phyloP scores from a whole-genome alignment of 2,797 vertebrate species.

The Pseudomugil gertrudae region DNA sequence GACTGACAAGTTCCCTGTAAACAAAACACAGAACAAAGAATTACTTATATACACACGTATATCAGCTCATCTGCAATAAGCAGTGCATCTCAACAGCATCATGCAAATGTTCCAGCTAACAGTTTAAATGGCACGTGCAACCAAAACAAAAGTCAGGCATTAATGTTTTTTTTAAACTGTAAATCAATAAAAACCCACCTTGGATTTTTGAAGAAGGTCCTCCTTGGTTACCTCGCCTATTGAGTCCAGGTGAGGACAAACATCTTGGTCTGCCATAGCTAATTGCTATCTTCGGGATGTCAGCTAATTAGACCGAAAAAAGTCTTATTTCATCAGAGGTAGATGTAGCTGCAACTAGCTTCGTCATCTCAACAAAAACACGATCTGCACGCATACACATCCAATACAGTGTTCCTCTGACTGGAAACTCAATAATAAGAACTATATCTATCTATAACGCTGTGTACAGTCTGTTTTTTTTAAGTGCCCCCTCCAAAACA shows the following conservation, averaged over 20 bases:
- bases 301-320: slow-evolving; percentile 31
- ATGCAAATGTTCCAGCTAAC: background rate
- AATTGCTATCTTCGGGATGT: slow-evolving; percentile 38
- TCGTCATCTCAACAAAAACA: slow-evolving; percentile 4
- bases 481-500: background rate
- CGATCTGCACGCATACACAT: background rate
- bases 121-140: slow-evolving; percentile 1
- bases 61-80: background rate
- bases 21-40: background rate
- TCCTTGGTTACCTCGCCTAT: slow-evolving; percentile 97
- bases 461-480: slow-evolving; percentile 6
- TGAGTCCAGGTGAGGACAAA: slow-evolving; percentile 93
- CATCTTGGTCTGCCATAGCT: slow-evolving; percentile 88
- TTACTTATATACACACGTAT: background rate
- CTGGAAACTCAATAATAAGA: background rate
- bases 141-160: background rate
- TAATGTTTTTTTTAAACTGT: background rate
- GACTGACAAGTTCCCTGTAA: slow-evolving; percentile 94
- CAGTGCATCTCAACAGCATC: background rate
- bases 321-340: slow-evolving; percentile 11
- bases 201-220: slow-evolving; percentile 93
- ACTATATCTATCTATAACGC: fast-evolving
- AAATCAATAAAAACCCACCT: slow-evolving; percentile 79
- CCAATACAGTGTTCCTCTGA: background rate
- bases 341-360: slow-evolving; percentile 52